phyloP scores from a whole-genome alignment of 2,113 vertebrate species.

The Craseonycteris thonglongyai region DNA sequence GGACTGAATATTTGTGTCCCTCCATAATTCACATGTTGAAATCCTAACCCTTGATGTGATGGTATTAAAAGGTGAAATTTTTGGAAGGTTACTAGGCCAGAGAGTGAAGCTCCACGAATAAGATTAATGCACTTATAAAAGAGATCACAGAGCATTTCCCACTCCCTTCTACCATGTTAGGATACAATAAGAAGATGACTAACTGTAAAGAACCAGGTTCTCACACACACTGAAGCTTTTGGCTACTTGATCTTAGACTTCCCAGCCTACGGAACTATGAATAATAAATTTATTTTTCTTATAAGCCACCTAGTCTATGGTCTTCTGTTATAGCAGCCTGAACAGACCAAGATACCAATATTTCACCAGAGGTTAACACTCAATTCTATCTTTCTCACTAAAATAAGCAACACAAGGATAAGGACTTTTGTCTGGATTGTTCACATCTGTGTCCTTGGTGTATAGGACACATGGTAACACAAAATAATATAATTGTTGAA shows the following conservation, averaged over 20 bases:
- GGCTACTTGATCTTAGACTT: background rate
- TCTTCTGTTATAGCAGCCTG: background rate
- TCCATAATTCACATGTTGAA: background rate
- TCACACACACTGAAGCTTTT: background rate
- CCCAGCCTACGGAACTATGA: background rate
- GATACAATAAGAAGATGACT: background rate
- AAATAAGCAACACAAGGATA: background rate
- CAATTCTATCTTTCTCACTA: background rate
- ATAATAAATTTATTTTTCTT: background rate
- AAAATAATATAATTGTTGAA: background rate
- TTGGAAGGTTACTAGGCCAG: background rate
- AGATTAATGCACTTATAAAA: background rate
- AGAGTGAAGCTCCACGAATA: background rate
- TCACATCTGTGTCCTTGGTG: background rate
- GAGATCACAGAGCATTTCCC: background rate
- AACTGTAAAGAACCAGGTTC: background rate
- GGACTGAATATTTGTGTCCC: background rate
- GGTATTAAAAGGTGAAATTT: background rate
- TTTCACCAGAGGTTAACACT: background rate
- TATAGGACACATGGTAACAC: background rate
- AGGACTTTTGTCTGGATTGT: background rate
- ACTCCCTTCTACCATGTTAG: background rate
- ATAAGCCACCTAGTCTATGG: background rate
- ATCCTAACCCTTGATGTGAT: background rate
- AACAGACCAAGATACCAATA: background rate